Conservation (phyloP, 2,888 invertebrate genomes). For the Heteromurus nitidus region DNA sequence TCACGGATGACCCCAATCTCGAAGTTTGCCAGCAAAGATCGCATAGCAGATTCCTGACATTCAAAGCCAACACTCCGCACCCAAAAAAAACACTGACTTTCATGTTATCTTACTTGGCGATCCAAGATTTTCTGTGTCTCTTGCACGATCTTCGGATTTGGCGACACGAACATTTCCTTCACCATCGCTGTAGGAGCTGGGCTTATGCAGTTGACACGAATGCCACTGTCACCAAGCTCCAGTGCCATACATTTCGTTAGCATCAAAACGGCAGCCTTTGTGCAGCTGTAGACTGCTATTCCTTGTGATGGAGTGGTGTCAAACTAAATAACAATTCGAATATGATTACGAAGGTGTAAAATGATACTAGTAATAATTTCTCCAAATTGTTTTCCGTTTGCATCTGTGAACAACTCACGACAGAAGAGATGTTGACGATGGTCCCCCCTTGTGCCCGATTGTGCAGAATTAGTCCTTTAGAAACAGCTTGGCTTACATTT, state of each 20-base stretch:
- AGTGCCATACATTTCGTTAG: slow-evolving; percentile 88
- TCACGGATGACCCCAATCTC: too few relatives aligned
- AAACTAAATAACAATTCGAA: slow-evolving; percentile 38
- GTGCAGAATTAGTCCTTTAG: slow-evolving; percentile 80
- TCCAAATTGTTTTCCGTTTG: neutral
- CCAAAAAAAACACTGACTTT: too few relatives aligned
- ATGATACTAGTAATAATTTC: neutral
- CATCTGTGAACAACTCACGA: too few relatives aligned
- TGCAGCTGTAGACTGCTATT: slow-evolving; percentile 83
- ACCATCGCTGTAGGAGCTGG: slow-evolving; percentile 62
- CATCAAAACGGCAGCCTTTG: slow-evolving; percentile 92
- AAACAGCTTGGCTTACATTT: slow-evolving; percentile 89
- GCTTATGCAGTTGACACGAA: slow-evolving; percentile 62
- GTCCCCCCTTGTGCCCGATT: slow-evolving; percentile 79
- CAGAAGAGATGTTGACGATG: slow-evolving; percentile 94
- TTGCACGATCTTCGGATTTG: slow-evolving; percentile 50
- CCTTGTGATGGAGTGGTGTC: slow-evolving; percentile 65
- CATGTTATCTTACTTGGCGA: too few relatives aligned
- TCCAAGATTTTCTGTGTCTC: slow-evolving; percentile 65
- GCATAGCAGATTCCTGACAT: too few relatives aligned
- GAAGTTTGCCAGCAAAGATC: too few relatives aligned
- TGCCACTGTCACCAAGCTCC: slow-evolving; percentile 82
- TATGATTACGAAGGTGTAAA: neutral
- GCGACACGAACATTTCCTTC: slow-evolving; percentile 66
- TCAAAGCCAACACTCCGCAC: too few relatives aligned